Base-by-base conservation (phyloP, 2,888 invertebrate species). In the Epiblema foenella region DNA sequence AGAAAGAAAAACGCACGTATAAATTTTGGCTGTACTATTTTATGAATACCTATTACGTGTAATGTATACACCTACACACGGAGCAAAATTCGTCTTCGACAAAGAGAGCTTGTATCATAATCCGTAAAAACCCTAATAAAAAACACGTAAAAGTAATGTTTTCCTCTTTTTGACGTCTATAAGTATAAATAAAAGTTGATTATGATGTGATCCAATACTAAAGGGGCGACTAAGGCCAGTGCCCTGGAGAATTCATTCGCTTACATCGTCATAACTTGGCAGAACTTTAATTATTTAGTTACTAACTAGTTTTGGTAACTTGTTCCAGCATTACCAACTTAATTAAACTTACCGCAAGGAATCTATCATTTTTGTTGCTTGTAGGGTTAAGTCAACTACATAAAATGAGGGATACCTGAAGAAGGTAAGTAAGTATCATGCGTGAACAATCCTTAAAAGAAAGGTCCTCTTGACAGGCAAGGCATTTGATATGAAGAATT, bases 251-350 rank as follows among this genome's bases (percentile, higher is more conserved):
- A 79, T 78, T 78, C 65, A 77, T 79, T 68, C 75, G 76, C 73
- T 76, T 77, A 73, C 74, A 78, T 83, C 81, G 83, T 85, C 82
- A 85, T 85, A 89, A 85, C 81, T 85, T 80, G 71, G 75, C 75
- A 80, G 80, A 81, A 88, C 81, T 86, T 88, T 85, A 87, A 88
- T 87, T 87, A 87, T 78, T 75, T 85, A 85, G 85, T 88, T 84
- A 82, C 82, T 87, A 88, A 89, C 88, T 88, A 89, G 87, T 89
- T 88, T 87, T 73, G 84, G 83, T 77, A 88, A 89, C 85, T 89
- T 82, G 85, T 89, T 86, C 83, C 81, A 85, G 84, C 83, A 84
- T 84, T 84, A 79, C 78, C 80, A 82, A 81, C 82, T 85, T 88
- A 85, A 89, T 89, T 87, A 86, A 88, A 88, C 81, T 89, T 87